These are phyloP conservation scores for Sinocyclocheilus grahami DNA, from an alignment of 2,113 vertebrate genomes.

Conservation along the genomic window DNA sequence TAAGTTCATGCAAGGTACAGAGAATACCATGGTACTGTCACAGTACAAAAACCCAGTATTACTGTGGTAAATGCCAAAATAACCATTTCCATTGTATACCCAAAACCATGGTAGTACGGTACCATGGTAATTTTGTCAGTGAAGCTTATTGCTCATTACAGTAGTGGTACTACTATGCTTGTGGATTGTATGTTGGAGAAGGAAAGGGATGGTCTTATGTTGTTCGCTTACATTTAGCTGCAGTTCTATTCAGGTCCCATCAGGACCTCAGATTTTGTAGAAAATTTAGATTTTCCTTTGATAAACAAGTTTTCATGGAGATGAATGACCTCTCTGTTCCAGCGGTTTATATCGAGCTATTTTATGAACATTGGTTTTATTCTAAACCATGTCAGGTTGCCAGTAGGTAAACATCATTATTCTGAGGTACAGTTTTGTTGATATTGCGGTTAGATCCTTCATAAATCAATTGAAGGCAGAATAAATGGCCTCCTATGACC, in stretches of 20 bases:
- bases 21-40: too few species aligned
- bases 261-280: neutral
- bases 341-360: neutral
- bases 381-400: neutral
- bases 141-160: too few species aligned
- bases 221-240: neutral
- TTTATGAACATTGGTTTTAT: neutral
- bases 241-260: neutral
- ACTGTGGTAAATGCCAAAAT: neutral
- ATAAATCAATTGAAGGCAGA: neutral
- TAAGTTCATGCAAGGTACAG: too few species aligned
- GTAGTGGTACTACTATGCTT: neutral
- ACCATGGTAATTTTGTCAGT: neutral
- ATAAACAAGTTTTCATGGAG: neutral
- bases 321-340: neutral
- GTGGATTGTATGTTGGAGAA: neutral
- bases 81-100: neutral
- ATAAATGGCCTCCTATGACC: neutral
- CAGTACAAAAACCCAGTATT: too few species aligned
- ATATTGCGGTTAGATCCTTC: neutral
- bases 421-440: neutral
- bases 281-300: neutral
- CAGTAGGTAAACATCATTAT: slow-evolving; percentile 11
- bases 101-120: neutral
- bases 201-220: neutral